Evolutionary conservation across 2,113 vertebrate genomes (phyloP).

Genomic region (Lamprotornis superbus): DNA sequence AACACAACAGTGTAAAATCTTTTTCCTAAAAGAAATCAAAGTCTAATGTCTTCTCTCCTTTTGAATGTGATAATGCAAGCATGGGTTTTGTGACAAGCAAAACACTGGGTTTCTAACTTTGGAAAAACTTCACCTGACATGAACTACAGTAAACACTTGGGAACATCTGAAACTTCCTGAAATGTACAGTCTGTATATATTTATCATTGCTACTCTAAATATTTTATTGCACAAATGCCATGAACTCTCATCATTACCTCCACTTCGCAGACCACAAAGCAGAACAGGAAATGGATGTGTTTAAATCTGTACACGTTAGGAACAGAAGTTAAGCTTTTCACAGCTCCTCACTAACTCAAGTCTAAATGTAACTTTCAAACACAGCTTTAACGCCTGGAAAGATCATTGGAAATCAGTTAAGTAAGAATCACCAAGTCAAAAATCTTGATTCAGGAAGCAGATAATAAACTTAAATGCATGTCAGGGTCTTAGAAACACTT

Average conservation of each 20-base stretch:
- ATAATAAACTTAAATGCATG: not conserved
- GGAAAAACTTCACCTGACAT: not conserved
- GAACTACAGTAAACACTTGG: not conserved
- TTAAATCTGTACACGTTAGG: not conserved
- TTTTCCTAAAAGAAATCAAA: not conserved
- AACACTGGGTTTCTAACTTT: not conserved
- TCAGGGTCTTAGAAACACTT: not conserved
- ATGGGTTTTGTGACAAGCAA: not conserved
- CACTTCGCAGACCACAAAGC: not conserved
- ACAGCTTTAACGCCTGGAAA: not conserved
- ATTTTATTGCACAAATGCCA: not conserved
- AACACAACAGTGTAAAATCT: not conserved
- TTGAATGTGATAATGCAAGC: not conserved
- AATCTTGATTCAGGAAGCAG: not conserved
- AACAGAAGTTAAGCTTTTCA: not conserved
- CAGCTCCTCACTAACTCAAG: not conserved
- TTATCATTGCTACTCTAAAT: constrained; percentile 10
- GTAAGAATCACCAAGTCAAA: not conserved
- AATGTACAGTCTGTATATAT: not conserved
- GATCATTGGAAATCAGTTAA: not conserved
- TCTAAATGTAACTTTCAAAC: not conserved
- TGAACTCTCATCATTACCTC: not conserved
- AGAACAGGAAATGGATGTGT: not conserved
- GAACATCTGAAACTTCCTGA: not conserved
- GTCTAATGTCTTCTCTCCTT: not conserved